Base-by-base conservation (phyloP, 35 echinoderm and acorn worm genomes). In the Chiridota heheva region DNA sequence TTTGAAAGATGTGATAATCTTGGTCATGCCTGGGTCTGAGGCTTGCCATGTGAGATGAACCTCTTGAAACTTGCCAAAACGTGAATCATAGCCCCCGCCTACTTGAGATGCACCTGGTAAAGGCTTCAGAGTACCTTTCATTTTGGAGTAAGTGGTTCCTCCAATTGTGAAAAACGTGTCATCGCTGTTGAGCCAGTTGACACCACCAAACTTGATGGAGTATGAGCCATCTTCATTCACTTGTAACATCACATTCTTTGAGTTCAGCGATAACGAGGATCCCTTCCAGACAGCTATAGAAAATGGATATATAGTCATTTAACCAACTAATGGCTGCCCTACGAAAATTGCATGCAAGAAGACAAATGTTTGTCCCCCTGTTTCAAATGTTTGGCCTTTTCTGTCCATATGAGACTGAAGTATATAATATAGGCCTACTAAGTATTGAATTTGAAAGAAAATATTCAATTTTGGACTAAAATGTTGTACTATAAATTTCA, bases 101-200 rank as follows among this genome's bases (percentile, higher is more conserved):
- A 77, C 73, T 16, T 60, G 73, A n/a, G n/a, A n/a, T 26, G 60
- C 5, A 24, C 17, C 44, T 31, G 61, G 53, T 68, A 51, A 20
- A 3, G 70, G 17, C 16, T 69, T 36, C 30, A 83, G 44, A 17
- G 44, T 83, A 38, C 80, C 80, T n/a, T 67, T 67, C 63, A 68
- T 42, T 28, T 68, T 68, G 43, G 80, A 83, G 48, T 68, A 83
- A 4, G 40, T 83, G 26, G 59, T 32, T 1, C 43, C 64, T 32
- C 63, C 80, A 42, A 83, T 69, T 38, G 63, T 56, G 66, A 83
- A 83, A 34, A 83, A 83, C 2, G 80, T 83, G 17, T 66, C 60
- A 37, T 66, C 55, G 26, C 80, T 83, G 28, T 70, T 70, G 10
- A 83, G 42, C 80, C 80, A 83, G n/a, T 43, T 55, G 3, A n/a